phyloP scores from a whole-genome alignment of 2,797 vertebrate species.

The Mycteria americana region DNA sequence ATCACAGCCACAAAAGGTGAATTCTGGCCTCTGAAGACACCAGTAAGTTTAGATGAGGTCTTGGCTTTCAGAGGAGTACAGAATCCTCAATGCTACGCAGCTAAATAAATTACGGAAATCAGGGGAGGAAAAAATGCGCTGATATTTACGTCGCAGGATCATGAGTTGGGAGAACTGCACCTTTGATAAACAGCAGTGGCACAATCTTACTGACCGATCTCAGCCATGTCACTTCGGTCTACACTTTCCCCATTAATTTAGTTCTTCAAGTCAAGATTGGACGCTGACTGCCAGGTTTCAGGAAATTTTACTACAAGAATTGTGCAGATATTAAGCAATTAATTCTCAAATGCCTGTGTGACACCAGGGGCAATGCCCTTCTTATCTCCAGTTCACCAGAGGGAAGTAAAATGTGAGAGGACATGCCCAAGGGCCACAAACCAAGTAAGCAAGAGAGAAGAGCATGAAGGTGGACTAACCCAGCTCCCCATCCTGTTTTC shows the following conservation, averaged over 20 bases:
- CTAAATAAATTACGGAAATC: not conserved
- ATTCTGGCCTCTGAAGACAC: not conserved
- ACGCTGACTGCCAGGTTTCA: not conserved
- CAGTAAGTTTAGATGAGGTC: not conserved
- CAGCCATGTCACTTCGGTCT: not conserved
- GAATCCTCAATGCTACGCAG: not conserved
- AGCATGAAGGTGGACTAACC: not conserved
- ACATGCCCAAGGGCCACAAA: not conserved
- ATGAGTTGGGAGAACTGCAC: not conserved
- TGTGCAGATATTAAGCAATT: not conserved
- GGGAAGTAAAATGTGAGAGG: not conserved
- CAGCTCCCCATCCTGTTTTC: not conserved
- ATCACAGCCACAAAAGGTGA: not conserved
- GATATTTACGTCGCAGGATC: not conserved
- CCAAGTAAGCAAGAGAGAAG: not conserved
- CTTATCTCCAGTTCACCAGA: not conserved
- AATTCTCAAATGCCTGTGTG: not conserved
- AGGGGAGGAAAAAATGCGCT: not conserved
- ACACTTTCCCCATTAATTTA: not conserved
- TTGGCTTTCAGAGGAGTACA: not conserved
- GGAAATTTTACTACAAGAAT: not conserved
- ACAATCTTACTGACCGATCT: not conserved
- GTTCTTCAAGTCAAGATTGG: not conserved
- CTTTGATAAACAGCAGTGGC: not conserved
- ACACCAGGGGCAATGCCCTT: not conserved